Base-by-base conservation (phyloP, 1,140 invertebrate species). In the Branchinecta lynchi region DNA sequence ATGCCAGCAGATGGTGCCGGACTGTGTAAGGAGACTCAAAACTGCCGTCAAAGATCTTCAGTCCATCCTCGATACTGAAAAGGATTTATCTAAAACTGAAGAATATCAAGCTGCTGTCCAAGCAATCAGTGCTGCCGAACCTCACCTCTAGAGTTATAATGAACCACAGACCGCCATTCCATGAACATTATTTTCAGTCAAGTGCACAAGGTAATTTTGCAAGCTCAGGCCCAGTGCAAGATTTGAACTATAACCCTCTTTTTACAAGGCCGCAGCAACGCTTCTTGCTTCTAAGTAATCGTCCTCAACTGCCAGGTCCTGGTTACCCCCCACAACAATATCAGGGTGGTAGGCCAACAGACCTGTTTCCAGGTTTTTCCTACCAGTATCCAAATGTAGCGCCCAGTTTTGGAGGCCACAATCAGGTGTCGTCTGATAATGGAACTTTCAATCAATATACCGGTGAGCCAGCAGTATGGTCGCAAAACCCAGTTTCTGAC, bases 1-100 rank as follows among this genome's bases (percentile, higher is more conserved):
- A 77, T 87, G 86, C 32, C 79, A 89, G 70, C 90, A 92, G 87
- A 94, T 95, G 89, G 82, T 93, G 65, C 89, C 90, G 1, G 90
- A 93, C 76, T 89, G 88, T 75, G 87, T 90, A 75, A 83, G 89
- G 72, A 86, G 90, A 76, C 79, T 93, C 66, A 73, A 71, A 65
- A 44, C 73, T 77, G 90, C 91, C 45, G 86, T 81, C 74, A 84
- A 86, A 71, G 87, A 92, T 70, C 80, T 95, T 15, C 86, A 89
- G 77, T 83, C 81, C 66, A 84, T 87, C 68, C 75, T 93, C 45
- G 84, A 87, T 71, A 83, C 83, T 8, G 90, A 91, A 76, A 78
- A 83, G 75, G 88, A 92, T 75, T 81, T 93, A 7, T 86, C 86
- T 76, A 87, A 90, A 74, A 78, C 82, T 8, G 87, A 87, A 76